Percentiles rank a stretch among this genome's conserved stretches.
These are phyloP conservation scores for Ceyx cyanopectus DNA, from an alignment of 2,113 vertebrate genomes.

Conservation along the genomic window DNA sequence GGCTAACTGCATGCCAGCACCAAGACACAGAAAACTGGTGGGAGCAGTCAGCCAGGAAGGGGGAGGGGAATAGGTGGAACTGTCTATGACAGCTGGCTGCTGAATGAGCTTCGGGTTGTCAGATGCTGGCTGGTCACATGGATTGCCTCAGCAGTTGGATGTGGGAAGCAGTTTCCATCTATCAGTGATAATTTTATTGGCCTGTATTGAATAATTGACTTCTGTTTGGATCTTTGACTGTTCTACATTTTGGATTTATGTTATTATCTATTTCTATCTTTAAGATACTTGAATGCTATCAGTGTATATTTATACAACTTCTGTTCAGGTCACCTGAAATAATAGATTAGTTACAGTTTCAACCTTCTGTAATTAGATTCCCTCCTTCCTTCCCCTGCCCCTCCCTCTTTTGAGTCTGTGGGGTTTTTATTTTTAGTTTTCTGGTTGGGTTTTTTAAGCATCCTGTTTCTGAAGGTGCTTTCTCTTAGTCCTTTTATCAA, in stretches of 20 bases:
- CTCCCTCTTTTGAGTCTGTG: background rate
- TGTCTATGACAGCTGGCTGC: background rate
- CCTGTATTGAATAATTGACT: background rate
- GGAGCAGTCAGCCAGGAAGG: background rate
- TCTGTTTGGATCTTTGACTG: background rate
- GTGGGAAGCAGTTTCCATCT: background rate
- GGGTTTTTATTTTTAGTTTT: background rate
- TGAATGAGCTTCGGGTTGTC: background rate
- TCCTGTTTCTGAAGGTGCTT: constrained; percentile 46
- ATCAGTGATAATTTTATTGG: background rate
- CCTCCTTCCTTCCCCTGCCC: too few relatives aligned
- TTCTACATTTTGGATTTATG: background rate
- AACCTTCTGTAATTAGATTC: background rate
- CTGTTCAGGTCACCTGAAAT: background rate
- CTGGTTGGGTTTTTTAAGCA: background rate
- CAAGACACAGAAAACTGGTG: background rate
- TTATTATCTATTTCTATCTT: background rate
- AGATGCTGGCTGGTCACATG: background rate
- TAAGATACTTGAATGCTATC: background rate
- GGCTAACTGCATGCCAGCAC: background rate
- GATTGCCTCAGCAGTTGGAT: background rate
- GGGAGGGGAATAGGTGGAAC: background rate
- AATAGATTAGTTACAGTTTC: background rate
- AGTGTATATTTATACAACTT: background rate
- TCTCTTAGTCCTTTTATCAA: background rate